Conservation (phyloP, 2,888 invertebrate genomes). For the Cephus pygmeus region DNA sequence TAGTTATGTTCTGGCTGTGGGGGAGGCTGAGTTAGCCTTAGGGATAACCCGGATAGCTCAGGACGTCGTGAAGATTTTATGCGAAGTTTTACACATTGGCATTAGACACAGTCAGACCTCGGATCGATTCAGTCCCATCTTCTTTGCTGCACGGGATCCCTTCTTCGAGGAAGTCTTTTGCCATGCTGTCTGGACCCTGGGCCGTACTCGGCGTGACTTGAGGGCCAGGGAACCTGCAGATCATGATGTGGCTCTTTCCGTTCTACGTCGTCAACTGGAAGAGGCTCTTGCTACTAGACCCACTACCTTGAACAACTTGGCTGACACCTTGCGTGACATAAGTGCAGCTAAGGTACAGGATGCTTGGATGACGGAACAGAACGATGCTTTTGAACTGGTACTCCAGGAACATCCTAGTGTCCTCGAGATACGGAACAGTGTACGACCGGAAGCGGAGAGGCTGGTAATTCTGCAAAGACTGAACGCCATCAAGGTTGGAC, state of each 20-base stretch:
- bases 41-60: slow-evolving; percentile 18
- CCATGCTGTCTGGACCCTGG: slow-evolving; percentile 21
- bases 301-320: slow-evolving; percentile 16
- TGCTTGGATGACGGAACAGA: slow-evolving; percentile 13
- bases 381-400: slow-evolving; percentile 12
- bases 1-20: slow-evolving; percentile 12
- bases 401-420: slow-evolving; percentile 14
- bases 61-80: slow-evolving; percentile 17
- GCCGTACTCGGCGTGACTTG: slow-evolving; percentile 15
- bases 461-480: slow-evolving; percentile 18
- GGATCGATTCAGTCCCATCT: slow-evolving; percentile 12
- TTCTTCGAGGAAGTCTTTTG: slow-evolving; percentile 21
- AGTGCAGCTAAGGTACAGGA: slow-evolving; percentile 15
- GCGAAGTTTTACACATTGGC: slow-evolving; percentile 15
- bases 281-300: slow-evolving; percentile 17
- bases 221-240: slow-evolving; percentile 14
- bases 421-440: slow-evolving; percentile 9
- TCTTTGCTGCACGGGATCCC: slow-evolving; percentile 17
- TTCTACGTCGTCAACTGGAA: slow-evolving; percentile 19
- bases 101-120: slow-evolving; percentile 11
- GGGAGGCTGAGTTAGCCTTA: slow-evolving; percentile 17
- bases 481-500: slow-evolving; percentile 19
- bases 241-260: slow-evolving; percentile 15
- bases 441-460: slow-evolving; percentile 14
- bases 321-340: slow-evolving; percentile 15